Evolutionary conservation across 2,888 invertebrate species (phyloP).

Genomic region (Lasioglossum calceatum): DNA sequence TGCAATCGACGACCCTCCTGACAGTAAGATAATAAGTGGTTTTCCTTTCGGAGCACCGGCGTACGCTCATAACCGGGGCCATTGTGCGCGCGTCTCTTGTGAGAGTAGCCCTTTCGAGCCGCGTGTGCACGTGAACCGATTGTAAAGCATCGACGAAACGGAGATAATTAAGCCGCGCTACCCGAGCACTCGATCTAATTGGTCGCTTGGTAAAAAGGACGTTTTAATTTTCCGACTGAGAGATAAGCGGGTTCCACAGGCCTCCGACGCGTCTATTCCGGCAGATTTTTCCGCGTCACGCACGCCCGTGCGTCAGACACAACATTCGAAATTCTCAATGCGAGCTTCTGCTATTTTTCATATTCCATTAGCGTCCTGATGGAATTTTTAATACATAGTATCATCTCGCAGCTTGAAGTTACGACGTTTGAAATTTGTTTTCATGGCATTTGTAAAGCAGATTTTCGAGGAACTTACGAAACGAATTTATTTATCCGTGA

Average conservation of each 20-base stretch:
- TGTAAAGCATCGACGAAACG: constrained; percentile 60
- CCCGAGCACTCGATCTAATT: constrained; percentile 52
- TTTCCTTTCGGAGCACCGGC: constrained; percentile 69
- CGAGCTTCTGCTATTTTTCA: neutral
- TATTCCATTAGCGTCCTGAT: neutral
- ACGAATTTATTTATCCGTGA: neutral
- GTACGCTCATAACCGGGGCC: constrained; percentile 63
- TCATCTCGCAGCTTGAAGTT: neutral
- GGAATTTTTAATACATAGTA: neutral
- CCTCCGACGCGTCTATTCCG: neutral
- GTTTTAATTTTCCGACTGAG: constrained; percentile 41
- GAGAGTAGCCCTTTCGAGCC: constrained; percentile 57
- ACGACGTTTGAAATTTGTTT: neutral
- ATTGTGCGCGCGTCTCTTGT: constrained; percentile 54
- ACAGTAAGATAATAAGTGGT: constrained; percentile 76
- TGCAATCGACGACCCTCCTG: constrained; percentile 72
- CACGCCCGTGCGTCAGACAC: neutral
- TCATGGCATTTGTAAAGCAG: neutral
- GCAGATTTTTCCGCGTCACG: neutral
- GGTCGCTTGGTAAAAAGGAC: constrained; percentile 27
- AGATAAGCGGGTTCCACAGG: constrained; percentile 6
- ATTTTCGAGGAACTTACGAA: neutral
- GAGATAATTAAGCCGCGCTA: constrained; percentile 46
- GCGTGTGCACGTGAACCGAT: constrained; percentile 56
- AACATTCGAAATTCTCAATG: neutral